phyloP scores from a whole-genome alignment of 2,113 vertebrate species.

The Antechinus stuartii region DNA sequence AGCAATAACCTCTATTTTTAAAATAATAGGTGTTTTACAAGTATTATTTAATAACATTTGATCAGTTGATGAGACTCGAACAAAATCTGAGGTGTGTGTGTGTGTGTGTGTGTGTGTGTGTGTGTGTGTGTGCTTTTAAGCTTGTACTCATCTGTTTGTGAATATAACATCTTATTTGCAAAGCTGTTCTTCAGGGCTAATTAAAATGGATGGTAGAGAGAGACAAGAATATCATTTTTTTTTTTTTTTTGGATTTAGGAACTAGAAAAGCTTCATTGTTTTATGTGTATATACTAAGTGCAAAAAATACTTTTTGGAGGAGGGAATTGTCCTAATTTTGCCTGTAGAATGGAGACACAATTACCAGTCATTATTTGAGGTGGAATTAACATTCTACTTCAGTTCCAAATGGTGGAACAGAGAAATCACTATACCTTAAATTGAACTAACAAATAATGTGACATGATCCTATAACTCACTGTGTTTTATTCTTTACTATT shows the following conservation, averaged over 20 bases:
- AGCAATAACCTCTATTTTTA: slow-evolving; percentile 42
- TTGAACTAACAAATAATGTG: slow-evolving; percentile 13
- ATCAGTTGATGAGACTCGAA: slow-evolving; percentile 3
- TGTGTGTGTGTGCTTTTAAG: background rate
- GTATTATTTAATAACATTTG: slow-evolving; percentile 42
- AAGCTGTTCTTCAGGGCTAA: slow-evolving; percentile 18
- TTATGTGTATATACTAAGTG: slow-evolving; percentile 26
- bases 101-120: background rate
- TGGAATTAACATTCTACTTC: slow-evolving; percentile 19
- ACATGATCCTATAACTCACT: slow-evolving; percentile 39
- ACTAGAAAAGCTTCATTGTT: background rate
- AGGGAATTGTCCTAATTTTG: slow-evolving; percentile 37
- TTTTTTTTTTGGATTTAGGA: background rate
- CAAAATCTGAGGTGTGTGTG: background rate
- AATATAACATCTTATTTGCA: slow-evolving; percentile 18
- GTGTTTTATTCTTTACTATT: slow-evolving; percentile 38
- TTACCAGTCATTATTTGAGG: slow-evolving; percentile 28
- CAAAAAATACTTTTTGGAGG: background rate
- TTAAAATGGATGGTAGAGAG: slow-evolving; percentile 24
- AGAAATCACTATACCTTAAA: slow-evolving; percentile 10
- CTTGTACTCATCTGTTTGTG: background rate
- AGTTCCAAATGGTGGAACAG: background rate
- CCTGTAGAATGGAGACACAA: background rate
- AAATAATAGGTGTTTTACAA: slow-evolving; percentile 22
- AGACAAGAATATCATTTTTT: slow-evolving; percentile 17